Base-by-base conservation (phyloP, 2,113 vertebrate species). In the Burhinus oedicnemus region DNA sequence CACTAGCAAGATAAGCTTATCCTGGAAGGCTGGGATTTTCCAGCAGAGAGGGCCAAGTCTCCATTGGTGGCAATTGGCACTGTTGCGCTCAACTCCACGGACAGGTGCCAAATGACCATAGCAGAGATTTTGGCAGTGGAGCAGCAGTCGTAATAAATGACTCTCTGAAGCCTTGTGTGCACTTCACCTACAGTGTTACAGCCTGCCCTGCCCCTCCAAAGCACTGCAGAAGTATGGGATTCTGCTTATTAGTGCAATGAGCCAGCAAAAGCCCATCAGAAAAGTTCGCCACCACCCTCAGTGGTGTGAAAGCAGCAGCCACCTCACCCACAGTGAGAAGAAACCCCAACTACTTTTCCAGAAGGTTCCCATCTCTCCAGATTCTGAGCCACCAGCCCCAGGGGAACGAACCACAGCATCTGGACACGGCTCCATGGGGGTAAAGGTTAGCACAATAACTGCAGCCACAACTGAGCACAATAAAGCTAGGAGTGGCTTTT, bases 1-100 rank as follows among this genome's bases (percentile, higher is more conserved):
- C 38, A 93, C 45, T 64, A 93, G 70, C 36, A 90, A 95, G 94
- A 96, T 95, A 97, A 91, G 74, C 5, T 0, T 66, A 80, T 80
- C 81, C 84, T 95, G 78, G 40, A 94, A 95, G 42, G 87, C 84
- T 85, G 74, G 94, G 89, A 89, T 89, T 96, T 97, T 96, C 95
- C 94, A 97, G 74, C 17, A 88, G 16, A 44, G 54, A 96, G 20
- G 70, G 84, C 97, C 91, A 97, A 92, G 58, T 95, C 87, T 94
- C 78, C 66, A 49, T 80, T 96, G 95, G 97, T 95, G 97, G 97
- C 89, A 93, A 30, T 20, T 90, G 89, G 66, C 89, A 83, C 27
- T 12, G 38, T 30, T 74, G 57, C 30, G 6, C 45, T 95, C 51
- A 74, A 15, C 54, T 91, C 81, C 75, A 62, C 42, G 1, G 51